Base-by-base conservation (phyloP, 2,888 invertebrate genomes). In the Dascillus cervinus region DNA sequence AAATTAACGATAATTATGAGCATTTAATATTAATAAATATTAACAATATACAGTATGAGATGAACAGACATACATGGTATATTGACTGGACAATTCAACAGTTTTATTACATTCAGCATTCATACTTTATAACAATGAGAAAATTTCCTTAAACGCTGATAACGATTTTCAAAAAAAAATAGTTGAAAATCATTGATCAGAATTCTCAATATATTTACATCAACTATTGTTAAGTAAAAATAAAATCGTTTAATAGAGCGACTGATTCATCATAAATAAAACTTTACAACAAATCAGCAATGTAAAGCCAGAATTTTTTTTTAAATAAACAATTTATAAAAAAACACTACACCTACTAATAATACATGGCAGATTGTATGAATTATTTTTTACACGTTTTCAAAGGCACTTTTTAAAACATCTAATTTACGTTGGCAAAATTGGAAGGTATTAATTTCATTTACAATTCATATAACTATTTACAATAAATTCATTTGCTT, bases 61-160 rank as follows among this genome's bases (percentile, higher is more conserved):
- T 64, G 58, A 64, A 64, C 62, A 57, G 58, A 64, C 64, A 62
- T 62, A 60, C 59, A 64, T 54, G 39, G 44, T 56, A 52, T 65
- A 65, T 64, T 64, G 62, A 65, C 64, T 63, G 64, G 64, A 64
- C 62, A 65, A 58, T 57, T 56, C 52, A 64, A 64, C 61, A 60
- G 50, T 55, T 53, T 55, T 46, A 44, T 52, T 56, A 60, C 60
- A 59, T 49, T 55, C 59, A 63, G 56, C 59, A 58, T 52, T 55
- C 56, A 57, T 52, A 48, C 55, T 37, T 49, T n/a, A 43, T 46
- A 38, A 50, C 39, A 44, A 47, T 45, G 21, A 40, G 47, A 29
- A 41, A 35, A 34, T n/a, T n/a, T n/a, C n/a, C n/a, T n/a, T n/a
- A n/a, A n/a, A n/a, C n/a, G n/a, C n/a, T n/a, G n/a, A n/a, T n/a